These are phyloP conservation scores for Panagrolaimus sp. DNA, from an alignment of 1,140 invertebrate species.

Conservation along the genomic window DNA sequence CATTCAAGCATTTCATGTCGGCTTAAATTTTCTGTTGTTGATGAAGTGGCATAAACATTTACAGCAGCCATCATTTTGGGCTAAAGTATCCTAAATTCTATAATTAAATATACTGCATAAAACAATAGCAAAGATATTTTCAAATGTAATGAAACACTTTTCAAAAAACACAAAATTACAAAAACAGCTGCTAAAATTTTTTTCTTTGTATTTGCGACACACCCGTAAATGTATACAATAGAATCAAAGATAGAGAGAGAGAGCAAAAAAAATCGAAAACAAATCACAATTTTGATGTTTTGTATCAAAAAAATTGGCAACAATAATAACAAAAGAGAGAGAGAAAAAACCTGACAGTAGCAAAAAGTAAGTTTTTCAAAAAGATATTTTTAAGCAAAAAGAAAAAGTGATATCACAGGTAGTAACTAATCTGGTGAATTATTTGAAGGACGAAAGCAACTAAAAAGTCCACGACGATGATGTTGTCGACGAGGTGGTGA, in stretches of 20 bases:
- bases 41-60: conserved; percentile 67
- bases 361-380: no score
- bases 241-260: not conserved
- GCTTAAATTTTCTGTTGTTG: conserved; percentile 91
- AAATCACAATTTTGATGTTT: not conserved
- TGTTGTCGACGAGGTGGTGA: no score
- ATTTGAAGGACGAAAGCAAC: no score
- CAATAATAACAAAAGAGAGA: not conserved
- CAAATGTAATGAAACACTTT: not conserved
- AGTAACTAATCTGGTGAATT: no score
- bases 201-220: not conserved
- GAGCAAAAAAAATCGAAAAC: no score
- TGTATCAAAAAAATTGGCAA: not conserved
- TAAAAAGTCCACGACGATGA: no score
- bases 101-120: not conserved
- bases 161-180: not conserved
- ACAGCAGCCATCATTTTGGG: conserved; percentile 5
- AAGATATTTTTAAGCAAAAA: no score
- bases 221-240: not conserved
- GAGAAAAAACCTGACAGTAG: no score
- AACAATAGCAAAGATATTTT: not conserved
- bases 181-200: not conserved
- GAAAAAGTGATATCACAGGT: no score
- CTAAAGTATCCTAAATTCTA: not conserved
- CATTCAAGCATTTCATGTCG: conserved; percentile 95